Conservation (phyloP, 2,113 vertebrate species). For the Pagrus major region DNA sequence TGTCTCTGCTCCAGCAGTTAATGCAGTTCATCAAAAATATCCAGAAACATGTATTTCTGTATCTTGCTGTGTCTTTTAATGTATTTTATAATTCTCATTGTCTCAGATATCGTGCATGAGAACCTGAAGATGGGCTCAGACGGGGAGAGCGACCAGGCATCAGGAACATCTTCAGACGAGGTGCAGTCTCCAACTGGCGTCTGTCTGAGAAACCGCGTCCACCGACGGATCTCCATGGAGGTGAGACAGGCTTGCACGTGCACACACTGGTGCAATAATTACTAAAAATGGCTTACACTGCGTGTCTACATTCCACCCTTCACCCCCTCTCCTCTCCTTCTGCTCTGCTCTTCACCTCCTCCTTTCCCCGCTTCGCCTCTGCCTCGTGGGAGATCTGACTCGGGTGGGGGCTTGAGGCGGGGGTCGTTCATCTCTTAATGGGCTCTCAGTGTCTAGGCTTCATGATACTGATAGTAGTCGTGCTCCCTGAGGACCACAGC, state of each 20-base stretch:
- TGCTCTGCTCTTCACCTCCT: constrained; percentile 1
- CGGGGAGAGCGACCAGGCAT: constrained; percentile 98
- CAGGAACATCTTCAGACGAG: constrained; percentile 98
- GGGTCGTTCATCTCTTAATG: constrained; percentile 23
- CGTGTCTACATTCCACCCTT: neutral
- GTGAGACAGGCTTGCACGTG: constrained; percentile 75
- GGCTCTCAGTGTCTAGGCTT: constrained; percentile 39
- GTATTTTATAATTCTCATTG: neutral
- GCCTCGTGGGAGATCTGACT: constrained; percentile 20
- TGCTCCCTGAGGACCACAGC: constrained; percentile 36
- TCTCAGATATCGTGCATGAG: constrained; percentile 97
- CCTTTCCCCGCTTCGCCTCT: neutral
- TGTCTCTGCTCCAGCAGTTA: no score
- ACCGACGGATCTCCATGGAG: constrained; percentile 98
- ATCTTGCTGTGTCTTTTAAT: neutral
- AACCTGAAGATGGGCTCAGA: constrained; percentile 99
- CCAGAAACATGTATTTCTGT: neutral
- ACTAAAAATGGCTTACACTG: neutral
- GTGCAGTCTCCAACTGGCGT: constrained; percentile 98
- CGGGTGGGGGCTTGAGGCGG: neutral
- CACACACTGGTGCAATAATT: neutral
- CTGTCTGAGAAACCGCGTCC: constrained; percentile 93
- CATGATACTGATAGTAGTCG: constrained; percentile 43
- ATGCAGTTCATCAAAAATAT: no score
- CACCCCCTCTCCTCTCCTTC: neutral